These are phyloP conservation scores for Tetropium fuscum DNA, from an alignment of 2,888 invertebrate species.

Conservation along the genomic window DNA sequence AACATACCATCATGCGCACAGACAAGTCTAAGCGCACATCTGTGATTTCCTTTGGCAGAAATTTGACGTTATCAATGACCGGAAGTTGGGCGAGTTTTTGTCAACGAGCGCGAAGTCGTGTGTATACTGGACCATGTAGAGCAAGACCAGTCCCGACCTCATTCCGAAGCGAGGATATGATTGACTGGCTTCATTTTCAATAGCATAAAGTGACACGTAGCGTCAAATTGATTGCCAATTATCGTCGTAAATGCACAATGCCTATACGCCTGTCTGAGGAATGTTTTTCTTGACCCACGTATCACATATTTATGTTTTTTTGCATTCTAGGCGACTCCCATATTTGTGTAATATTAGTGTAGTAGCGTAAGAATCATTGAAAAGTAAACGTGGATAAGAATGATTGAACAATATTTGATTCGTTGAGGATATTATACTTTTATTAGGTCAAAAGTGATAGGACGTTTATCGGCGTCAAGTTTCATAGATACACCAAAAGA, in stretches of 20 bases:
- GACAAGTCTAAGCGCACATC: slow-evolving; percentile 32
- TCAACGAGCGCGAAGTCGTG: neutral
- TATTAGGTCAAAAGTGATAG: no score
- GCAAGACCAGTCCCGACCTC: neutral
- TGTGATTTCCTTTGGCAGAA: slow-evolving; percentile 41
- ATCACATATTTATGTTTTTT: neutral
- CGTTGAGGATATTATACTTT: no score
- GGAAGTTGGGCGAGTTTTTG: slow-evolving; percentile 46
- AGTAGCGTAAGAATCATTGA: neutral
- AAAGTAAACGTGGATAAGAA: slow-evolving; percentile 12
- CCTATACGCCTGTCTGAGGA: slow-evolving; percentile 8
- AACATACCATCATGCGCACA: slow-evolving; percentile 42
- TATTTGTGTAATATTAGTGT: neutral
- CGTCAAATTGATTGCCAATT: slow-evolving; percentile 43
- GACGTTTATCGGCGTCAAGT: no score
- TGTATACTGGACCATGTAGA: neutral
- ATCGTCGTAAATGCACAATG: slow-evolving; percentile 37
- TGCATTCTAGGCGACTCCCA: neutral
- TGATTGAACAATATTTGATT: no score
- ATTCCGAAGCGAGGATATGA: slow-evolving; percentile 8
- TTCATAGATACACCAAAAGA: no score
- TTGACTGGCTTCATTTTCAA: slow-evolving; percentile 18
- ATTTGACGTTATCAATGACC: slow-evolving; percentile 47
- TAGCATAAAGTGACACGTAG: slow-evolving; percentile 23
- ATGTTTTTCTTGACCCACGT: slow-evolving; percentile 12